Percentiles rank a stretch among this genome's conserved stretches.
Conservation (phyloP, 2,888 invertebrate species). For the Tenthredo scrophulariae region DNA sequence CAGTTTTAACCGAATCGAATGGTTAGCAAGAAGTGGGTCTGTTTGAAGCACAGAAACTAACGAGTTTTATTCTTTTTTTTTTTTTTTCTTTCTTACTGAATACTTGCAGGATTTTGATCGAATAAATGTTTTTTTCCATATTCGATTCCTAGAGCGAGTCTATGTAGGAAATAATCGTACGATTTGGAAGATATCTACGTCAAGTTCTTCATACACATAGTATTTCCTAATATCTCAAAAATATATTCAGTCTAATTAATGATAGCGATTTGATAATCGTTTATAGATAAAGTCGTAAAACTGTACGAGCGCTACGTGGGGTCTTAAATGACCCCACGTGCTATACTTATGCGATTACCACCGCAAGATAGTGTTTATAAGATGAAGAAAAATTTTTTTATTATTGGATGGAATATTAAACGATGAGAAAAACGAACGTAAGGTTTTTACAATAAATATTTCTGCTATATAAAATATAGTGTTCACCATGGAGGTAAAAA, state of each 20-base stretch:
- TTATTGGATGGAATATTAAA: not conserved
- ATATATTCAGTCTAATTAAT: not conserved
- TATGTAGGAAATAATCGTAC: not conserved
- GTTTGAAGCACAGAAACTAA: too few relatives aligned
- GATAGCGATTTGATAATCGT: not conserved
- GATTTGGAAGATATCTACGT: not conserved
- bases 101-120: not conserved
- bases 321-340: conserved; percentile 11
- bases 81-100: too few relatives aligned
- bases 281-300: not conserved
- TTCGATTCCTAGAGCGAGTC: too few relatives aligned
- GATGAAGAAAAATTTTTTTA: not conserved
- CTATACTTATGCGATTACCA: not conserved
- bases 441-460: not conserved
- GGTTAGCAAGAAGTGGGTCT: too few relatives aligned
- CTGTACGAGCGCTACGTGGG: not conserved
- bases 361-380: not conserved
- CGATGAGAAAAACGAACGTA: not conserved
- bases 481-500: too few relatives aligned
- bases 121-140: too few relatives aligned
- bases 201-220: not conserved
- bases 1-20: too few relatives aligned
- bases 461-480: too few relatives aligned
- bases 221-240: not conserved
- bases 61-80: too few relatives aligned